Conservation (phyloP, 2,888 invertebrate species). For the Drosophila kokeensis region DNA sequence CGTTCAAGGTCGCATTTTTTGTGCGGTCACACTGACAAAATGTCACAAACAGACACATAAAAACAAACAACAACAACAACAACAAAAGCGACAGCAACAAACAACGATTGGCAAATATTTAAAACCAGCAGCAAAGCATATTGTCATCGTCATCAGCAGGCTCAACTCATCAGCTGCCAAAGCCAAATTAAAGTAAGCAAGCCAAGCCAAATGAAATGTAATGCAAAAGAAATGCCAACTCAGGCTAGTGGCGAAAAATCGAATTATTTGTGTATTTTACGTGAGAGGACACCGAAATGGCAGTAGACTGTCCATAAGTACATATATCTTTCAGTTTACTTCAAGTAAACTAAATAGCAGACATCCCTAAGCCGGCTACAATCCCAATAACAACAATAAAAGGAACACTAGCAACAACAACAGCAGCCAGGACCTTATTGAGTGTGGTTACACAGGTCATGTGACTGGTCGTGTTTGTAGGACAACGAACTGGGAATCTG, state of each 20-base stretch:
- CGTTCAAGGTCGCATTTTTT: constrained; percentile 64
- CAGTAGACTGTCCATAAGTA: not conserved
- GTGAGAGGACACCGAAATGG: constrained; percentile 6
- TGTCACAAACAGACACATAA: constrained; percentile 66
- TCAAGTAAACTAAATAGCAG: constrained; percentile 23
- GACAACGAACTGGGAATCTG: constrained; percentile 60
- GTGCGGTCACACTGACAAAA: constrained; percentile 50
- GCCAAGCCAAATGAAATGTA: constrained; percentile 8
- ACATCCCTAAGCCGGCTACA: constrained; percentile 51
- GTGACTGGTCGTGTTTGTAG: constrained; percentile 51
- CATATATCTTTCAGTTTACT: constrained; percentile 47
- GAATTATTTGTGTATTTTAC: constrained; percentile 22
- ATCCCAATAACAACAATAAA: not conserved
- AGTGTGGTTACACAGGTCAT: constrained; percentile 41
- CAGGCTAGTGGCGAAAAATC: constrained; percentile 18
- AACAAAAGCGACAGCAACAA: not conserved
- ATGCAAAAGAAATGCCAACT: constrained; percentile 23
- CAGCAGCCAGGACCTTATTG: constrained; percentile 19
- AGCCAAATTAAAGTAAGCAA: constrained; percentile 66
- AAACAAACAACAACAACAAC: constrained; percentile 21
- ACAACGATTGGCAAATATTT: constrained; percentile 21
- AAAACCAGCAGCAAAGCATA: constrained; percentile 10
- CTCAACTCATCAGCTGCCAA: constrained; percentile 45
- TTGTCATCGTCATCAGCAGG: constrained; percentile 13
- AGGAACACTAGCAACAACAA: not conserved